A percentile compares a stretch with the other conserved stretches of the same genome.
Evolutionary conservation across 2,113 vertebrate genomes (phyloP).

Genomic region (Oryzias woworae): DNA sequence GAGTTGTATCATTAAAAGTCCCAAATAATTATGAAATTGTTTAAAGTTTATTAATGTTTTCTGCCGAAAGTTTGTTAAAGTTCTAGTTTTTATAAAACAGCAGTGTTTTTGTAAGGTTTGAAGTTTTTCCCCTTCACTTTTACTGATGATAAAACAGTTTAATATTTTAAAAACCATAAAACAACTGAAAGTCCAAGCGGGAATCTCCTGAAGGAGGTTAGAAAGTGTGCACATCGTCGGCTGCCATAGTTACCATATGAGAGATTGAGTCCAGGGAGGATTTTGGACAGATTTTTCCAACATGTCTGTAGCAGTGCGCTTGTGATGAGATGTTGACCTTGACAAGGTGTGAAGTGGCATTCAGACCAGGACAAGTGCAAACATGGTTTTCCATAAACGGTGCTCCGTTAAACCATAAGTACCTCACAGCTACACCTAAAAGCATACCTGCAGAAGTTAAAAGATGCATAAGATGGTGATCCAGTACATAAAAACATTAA

Average conservation of each 20-base stretch:
- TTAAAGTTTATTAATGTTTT: no score
- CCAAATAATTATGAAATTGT: no score
- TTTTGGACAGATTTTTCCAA: slow-evolving; percentile 72
- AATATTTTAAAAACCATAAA: no score
- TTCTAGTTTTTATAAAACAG: no score
- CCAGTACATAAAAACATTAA: no score
- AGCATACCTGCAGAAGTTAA: slow-evolving; percentile 73
- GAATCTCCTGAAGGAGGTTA: no score
- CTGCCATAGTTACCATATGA: slow-evolving; percentile 73
- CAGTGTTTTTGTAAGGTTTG: no score
- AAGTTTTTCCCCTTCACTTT: no score
- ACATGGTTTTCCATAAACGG: slow-evolving; percentile 59
- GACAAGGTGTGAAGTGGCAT: slow-evolving; percentile 64
- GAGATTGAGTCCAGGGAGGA: slow-evolving; percentile 71
- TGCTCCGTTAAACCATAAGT: slow-evolving; percentile 64
- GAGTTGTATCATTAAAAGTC: no score
- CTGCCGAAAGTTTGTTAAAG: no score
- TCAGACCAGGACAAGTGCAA: slow-evolving; percentile 73
- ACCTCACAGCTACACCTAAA: slow-evolving; percentile 80
- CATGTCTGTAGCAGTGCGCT: slow-evolving; percentile 77
- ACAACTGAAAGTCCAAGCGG: no score
- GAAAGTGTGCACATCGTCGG: background rate
- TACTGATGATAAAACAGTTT: no score
- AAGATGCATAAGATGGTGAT: background rate
- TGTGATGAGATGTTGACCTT: slow-evolving; percentile 78